phyloP scores from a whole-genome alignment of 2,888 invertebrate species.

The Acronicta psi region DNA sequence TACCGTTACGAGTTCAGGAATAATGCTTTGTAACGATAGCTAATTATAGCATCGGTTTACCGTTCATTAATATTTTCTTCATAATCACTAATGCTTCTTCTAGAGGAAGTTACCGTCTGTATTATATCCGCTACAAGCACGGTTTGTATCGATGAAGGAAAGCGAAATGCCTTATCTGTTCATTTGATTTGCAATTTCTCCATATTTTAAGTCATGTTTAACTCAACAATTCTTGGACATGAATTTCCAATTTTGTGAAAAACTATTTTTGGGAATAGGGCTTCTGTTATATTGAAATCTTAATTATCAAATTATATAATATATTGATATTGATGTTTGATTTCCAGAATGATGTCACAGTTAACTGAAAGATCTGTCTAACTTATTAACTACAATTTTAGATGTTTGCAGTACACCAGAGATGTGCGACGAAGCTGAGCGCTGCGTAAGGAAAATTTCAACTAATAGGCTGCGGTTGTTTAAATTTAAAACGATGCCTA shows the following conservation, averaged over 20 bases:
- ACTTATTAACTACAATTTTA: no score
- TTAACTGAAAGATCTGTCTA: no score
- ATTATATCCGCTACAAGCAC: slow-evolving; percentile 52
- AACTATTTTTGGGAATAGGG: neutral
- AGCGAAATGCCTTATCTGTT: slow-evolving; percentile 38
- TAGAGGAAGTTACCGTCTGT: slow-evolving; percentile 58
- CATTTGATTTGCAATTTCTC: slow-evolving; percentile 43
- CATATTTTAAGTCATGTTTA: slow-evolving; percentile 13
- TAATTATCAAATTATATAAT: no score
- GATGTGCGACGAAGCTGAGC: no score
- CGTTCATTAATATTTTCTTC: slow-evolving; percentile 44
- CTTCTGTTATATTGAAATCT: no score
- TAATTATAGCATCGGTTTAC: slow-evolving; percentile 59
- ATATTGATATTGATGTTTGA: no score
- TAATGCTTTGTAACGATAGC: slow-evolving; percentile 66
- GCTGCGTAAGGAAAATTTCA: no score
- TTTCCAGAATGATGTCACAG: no score
- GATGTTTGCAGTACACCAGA: no score
- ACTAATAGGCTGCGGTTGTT: no score
- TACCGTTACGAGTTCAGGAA: slow-evolving; percentile 49
- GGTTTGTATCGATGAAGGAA: slow-evolving; percentile 41
- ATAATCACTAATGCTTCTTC: slow-evolving; percentile 47
- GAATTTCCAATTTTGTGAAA: neutral
- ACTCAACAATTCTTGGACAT: neutral
- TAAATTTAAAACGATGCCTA: no score